Evolutionary conservation across 2,797 vertebrate genomes (phyloP).

Genomic region (Vireo griseus): DNA sequence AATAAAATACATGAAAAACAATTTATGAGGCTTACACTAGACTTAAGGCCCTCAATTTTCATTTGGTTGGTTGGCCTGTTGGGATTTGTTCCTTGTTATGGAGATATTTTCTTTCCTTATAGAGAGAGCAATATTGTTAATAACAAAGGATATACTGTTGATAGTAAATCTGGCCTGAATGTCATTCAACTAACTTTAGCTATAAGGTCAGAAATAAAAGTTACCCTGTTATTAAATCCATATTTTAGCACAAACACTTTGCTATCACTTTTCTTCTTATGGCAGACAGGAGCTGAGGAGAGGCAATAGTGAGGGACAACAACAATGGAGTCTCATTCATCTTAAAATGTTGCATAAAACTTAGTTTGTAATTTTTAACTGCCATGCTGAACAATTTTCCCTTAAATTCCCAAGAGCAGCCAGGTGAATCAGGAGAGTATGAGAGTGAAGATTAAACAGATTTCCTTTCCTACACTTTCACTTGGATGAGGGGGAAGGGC

Average conservation of each 20-base stretch:
- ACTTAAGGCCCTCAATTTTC: not conserved
- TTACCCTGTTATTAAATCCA: not conserved
- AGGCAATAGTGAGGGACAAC: not conserved
- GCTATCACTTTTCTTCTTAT: not conserved
- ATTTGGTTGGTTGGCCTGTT: not conserved
- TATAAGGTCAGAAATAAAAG: not conserved
- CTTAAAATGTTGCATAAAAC: not conserved
- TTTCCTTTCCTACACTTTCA: not conserved
- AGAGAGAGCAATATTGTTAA: not conserved
- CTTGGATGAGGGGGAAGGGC: not conserved
- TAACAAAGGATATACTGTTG: not conserved
- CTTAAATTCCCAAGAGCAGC: not conserved
- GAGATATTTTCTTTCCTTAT: not conserved
- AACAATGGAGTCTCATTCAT: not conserved
- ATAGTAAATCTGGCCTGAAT: not conserved
- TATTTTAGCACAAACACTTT: not conserved
- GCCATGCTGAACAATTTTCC: not conserved
- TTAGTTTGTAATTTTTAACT: not conserved
- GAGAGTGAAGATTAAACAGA: not conserved
- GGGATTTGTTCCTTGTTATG: not conserved
- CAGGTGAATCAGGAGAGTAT: not conserved
- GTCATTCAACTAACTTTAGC: not conserved
- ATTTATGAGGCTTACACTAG: not conserved
- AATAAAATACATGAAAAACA: not conserved
- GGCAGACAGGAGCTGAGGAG: not conserved